Evolutionary conservation across 1,140 invertebrate genomes (phyloP).

Genomic region (Lordiphosa clarofinis): DNA sequence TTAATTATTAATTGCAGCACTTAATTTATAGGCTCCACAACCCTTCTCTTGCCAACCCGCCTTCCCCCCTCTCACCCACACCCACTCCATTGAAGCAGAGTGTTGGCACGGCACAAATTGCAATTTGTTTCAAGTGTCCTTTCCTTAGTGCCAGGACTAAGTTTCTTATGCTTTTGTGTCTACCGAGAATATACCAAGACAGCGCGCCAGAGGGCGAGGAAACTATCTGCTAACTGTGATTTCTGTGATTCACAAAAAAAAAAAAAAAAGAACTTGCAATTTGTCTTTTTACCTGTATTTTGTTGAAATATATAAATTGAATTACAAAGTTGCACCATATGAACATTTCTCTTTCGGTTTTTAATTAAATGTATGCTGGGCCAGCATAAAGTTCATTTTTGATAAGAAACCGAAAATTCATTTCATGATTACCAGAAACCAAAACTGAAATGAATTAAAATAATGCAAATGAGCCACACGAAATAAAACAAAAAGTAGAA

Average conservation of each 20-base stretch:
- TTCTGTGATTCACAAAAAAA: conserved; percentile 48
- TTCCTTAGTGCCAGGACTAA: conserved; percentile 44
- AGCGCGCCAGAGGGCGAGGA: conserved; percentile 4
- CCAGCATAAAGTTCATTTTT: conserved; percentile 29
- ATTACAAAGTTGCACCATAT: conserved; percentile 63
- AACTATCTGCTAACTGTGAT: conserved; percentile 67
- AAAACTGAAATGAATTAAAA: conserved; percentile 59
- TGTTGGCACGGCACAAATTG: conserved; percentile 59
- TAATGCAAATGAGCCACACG: conserved; percentile 68
- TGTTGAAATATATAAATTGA: conserved; percentile 49
- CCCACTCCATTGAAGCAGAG: conserved; percentile 24
- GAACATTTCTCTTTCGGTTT: conserved; percentile 22
- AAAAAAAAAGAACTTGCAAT: conserved; percentile 53
- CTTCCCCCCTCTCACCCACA: conserved; percentile 3
- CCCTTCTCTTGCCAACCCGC: neutral
- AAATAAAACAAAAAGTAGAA: conserved; percentile 48
- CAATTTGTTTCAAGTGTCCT: conserved; percentile 73
- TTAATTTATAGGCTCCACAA: conserved; percentile 61
- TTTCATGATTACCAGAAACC: conserved; percentile 43
- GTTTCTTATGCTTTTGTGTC: conserved; percentile 50
- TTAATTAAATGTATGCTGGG: conserved; percentile 52
- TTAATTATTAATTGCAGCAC: conserved; percentile 73
- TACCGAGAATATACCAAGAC: neutral
- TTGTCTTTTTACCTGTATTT: conserved; percentile 57
- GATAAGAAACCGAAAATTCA: conserved; percentile 30